Base-by-base conservation (phyloP, 2,113 vertebrate species). In the Eudyptes chrysolophus region DNA sequence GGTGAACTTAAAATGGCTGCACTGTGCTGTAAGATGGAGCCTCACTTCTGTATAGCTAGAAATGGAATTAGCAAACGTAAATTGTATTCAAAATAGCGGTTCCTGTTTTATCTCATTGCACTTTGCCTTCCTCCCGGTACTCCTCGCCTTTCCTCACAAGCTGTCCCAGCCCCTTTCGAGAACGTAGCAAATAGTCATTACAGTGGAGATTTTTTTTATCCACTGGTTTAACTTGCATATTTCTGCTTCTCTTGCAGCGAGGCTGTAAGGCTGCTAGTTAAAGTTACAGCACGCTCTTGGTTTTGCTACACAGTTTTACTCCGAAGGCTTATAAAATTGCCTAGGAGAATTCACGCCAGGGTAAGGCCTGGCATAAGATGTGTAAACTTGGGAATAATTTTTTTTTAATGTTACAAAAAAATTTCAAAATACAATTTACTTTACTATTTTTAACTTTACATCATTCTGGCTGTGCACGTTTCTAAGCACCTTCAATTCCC, bases 1-100 rank as follows among this genome's bases (percentile, higher is more conserved):
- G 49, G 46, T 58, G 75, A 76, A 57, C 40, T 38, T 82, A 85
- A 97, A 95, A 97, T 96, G 96, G 93, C 94, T 96, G 91, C 89
- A 74, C 19, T 0, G 1, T 82, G 87, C 89, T 93, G 57, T 89
- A 93, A 95, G 71, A 97, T 96, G 95, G 94, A 97, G 81, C 81
- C 81, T 94, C 22, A 2, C 66, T 82, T 89, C 91, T 85, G 17
- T 49, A 62, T 4, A 58, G 77, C 32, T 13, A 85, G 62, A 83
- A 87, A 87, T 94, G 75, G 92, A 91, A 92, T 97, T 93, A 92
- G 69, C 84, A 83, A 80, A 87, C 36, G 7, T 84, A 78, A 95
- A 91, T 69, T 52, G 58, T 66, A 72, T 85, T 89, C 87, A 52
- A 69, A 93, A 48, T 16, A 62, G 84, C 18, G 6, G 75, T 38